phyloP scores from a whole-genome alignment of 2,888 invertebrate species.

The Synanthedon tipuliformis region DNA sequence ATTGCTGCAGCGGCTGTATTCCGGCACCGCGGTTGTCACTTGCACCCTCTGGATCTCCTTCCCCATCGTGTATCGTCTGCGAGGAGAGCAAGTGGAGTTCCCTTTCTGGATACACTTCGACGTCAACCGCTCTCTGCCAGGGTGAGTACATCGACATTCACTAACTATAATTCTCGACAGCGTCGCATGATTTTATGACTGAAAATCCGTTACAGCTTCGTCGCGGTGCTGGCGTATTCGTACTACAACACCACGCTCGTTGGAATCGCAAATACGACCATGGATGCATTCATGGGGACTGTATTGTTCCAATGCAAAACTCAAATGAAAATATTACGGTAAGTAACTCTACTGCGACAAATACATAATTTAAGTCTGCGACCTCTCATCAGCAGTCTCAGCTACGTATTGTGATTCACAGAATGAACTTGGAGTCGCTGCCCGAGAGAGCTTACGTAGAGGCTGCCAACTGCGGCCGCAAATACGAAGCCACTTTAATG shows the following conservation, averaged over 20 bases:
- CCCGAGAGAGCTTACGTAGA: slow-evolving; percentile 19
- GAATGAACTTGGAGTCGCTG: slow-evolving; percentile 32
- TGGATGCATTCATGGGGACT: slow-evolving; percentile 58
- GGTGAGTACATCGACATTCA: slow-evolving; percentile 8
- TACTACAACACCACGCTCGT: slow-evolving; percentile 53
- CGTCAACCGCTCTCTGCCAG: slow-evolving; percentile 12
- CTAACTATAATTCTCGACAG: too few relatives aligned
- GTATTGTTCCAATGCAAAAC: slow-evolving; percentile 44
- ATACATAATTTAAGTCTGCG: too few relatives aligned
- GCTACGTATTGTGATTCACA: slow-evolving; percentile 12
- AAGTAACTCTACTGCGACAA: not conserved
- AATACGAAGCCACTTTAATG: slow-evolving; percentile 17
- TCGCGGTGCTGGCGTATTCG: slow-evolving; percentile 36
- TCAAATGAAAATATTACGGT: slow-evolving; percentile 46
- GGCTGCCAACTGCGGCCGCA: slow-evolving; percentile 6
- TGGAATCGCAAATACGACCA: slow-evolving; percentile 58
- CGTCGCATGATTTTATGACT: too few relatives aligned
- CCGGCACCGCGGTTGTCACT: slow-evolving; percentile 36
- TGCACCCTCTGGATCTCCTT: slow-evolving; percentile 45
- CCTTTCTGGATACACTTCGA: slow-evolving; percentile 20
- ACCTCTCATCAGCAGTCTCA: not conserved
- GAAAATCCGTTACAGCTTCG: slow-evolving; percentile 25
- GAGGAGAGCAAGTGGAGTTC: slow-evolving; percentile 25
- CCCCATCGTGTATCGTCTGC: slow-evolving; percentile 22
- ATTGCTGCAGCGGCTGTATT: slow-evolving; percentile 4